A percentile compares a stretch with the other conserved stretches of the same genome.
Conservation (phyloP, 2,797 vertebrate genomes). For the Moxostoma hubbsi region DNA sequence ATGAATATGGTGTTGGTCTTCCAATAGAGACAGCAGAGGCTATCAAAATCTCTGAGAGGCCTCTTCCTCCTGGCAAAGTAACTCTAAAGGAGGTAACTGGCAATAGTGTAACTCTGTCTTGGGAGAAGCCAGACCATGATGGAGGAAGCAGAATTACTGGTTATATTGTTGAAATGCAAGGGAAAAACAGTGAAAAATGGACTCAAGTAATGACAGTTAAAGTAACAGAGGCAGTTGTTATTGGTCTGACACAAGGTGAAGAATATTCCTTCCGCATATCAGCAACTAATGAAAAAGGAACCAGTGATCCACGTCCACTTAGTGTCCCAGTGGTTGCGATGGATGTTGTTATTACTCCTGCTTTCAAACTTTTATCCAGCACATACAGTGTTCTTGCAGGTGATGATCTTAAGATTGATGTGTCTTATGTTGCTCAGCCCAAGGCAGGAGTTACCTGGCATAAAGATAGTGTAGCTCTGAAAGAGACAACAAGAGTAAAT, state of each 20-base stretch:
- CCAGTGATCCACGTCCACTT: slow-evolving; percentile 92
- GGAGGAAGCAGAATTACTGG: slow-evolving; percentile 96
- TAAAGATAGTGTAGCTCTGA: slow-evolving; percentile 88
- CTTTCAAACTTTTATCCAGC: slow-evolving; percentile 88
- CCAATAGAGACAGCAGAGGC: slow-evolving; percentile 93
- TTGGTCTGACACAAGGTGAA: slow-evolving; percentile 91
- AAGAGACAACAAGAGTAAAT: slow-evolving; percentile 96
- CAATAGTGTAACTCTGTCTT: slow-evolving; percentile 88
- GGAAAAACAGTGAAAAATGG: slow-evolving; percentile 96
- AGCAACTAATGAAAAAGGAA: slow-evolving; percentile 95
- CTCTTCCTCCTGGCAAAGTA: slow-evolving; percentile 96
- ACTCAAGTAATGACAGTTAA: slow-evolving; percentile 91
- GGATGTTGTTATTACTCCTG: slow-evolving; percentile 91
- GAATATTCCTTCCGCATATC: slow-evolving; percentile 96
- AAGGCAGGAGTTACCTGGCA: slow-evolving; percentile 87
- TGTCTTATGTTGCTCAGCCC: slow-evolving; percentile 91
- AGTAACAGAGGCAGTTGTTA: slow-evolving; percentile 86
- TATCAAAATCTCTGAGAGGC: slow-evolving; percentile 92
- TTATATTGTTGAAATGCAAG: slow-evolving; percentile 97
- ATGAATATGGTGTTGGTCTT: slow-evolving; percentile 95
- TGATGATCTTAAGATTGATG: slow-evolving; percentile 94
- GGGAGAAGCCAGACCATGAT: slow-evolving; percentile 99
- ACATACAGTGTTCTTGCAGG: slow-evolving; percentile 94
- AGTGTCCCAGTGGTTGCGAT: slow-evolving; percentile 92
- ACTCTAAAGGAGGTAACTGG: slow-evolving; percentile 90